Evolutionary conservation across 2,113 vertebrate species (phyloP).

Genomic region (Ctenomys sociabilis): DNA sequence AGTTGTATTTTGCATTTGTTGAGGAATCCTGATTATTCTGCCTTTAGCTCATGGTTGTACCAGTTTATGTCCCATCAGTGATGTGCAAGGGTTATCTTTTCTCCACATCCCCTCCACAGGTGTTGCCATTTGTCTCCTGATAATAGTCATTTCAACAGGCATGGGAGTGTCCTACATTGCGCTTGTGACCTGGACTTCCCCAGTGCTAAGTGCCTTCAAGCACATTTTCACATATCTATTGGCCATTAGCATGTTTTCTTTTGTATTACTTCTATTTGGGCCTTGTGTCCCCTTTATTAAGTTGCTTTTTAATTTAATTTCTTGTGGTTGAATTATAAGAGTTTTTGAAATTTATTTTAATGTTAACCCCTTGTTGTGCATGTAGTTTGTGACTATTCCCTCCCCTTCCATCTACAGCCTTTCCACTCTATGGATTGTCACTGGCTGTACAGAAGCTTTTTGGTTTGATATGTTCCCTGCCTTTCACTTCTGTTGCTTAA

Average conservation of each 20-base stretch:
- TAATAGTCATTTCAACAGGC: neutral
- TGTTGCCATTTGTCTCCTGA: neutral
- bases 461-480: neutral
- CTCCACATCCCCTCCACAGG: neutral
- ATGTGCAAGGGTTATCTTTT: neutral
- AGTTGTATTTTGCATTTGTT: neutral
- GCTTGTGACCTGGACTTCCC: too few relatives aligned
- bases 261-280: neutral
- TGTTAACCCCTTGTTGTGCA: neutral
- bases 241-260: neutral
- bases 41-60: neutral
- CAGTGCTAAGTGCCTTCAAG: neutral
- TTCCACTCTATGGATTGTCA: neutral
- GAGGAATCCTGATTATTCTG: neutral
- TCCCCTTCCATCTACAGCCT: neutral
- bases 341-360: neutral
- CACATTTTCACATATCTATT: too few relatives aligned
- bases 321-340: neutral
- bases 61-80: too few relatives aligned
- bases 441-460: neutral
- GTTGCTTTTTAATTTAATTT: neutral
- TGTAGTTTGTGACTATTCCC: neutral
- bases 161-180: neutral
- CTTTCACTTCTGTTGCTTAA: neutral
- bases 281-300: neutral